Conservation (phyloP, 1,140 invertebrate genomes). For the Musca vetustissima region DNA sequence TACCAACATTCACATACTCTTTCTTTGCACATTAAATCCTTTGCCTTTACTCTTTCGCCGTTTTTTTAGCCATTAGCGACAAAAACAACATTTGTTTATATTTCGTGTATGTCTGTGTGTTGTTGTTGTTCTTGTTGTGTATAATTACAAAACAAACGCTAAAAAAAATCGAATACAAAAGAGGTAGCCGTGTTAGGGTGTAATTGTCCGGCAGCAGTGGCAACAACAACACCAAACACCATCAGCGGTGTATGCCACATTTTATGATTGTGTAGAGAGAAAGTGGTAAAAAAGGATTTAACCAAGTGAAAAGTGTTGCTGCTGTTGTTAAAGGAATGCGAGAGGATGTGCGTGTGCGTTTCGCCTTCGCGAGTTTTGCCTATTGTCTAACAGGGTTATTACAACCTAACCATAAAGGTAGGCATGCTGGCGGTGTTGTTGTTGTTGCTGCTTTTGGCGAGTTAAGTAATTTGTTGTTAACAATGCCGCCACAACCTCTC, state of each 20-base stretch:
- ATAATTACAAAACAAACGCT: conserved; percentile 12
- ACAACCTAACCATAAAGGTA: conserved; percentile 10
- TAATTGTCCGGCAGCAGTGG: conserved; percentile 15
- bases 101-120: too few relatives aligned
- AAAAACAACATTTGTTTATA: conserved; percentile 8
- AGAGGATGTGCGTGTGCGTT: too few relatives aligned
- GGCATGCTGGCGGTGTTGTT: not conserved
- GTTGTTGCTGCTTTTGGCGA: conserved; percentile 5
- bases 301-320: conserved; percentile 10
- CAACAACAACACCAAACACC: not conserved
- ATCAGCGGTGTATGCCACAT: not conserved
- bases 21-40: not conserved
- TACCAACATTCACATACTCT: too few relatives aligned
- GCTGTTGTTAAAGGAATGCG: too few relatives aligned
- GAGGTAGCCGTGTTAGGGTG: conserved; percentile 2
- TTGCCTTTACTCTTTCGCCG: not conserved
- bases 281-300: conserved; percentile 25
- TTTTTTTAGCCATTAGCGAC: not conserved
- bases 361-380: too few relatives aligned
- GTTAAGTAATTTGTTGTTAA: conserved; percentile 13
- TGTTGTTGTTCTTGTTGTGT: not conserved
- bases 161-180: not conserved
- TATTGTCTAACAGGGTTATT: not conserved
- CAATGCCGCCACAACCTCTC: too few relatives aligned
- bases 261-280: conserved; percentile 17